A percentile compares a stretch with the other conserved stretches of the same genome.
These are phyloP conservation scores for Chaetura pelagica DNA, from an alignment of 2,113 vertebrate genomes.

Conservation along the genomic window DNA sequence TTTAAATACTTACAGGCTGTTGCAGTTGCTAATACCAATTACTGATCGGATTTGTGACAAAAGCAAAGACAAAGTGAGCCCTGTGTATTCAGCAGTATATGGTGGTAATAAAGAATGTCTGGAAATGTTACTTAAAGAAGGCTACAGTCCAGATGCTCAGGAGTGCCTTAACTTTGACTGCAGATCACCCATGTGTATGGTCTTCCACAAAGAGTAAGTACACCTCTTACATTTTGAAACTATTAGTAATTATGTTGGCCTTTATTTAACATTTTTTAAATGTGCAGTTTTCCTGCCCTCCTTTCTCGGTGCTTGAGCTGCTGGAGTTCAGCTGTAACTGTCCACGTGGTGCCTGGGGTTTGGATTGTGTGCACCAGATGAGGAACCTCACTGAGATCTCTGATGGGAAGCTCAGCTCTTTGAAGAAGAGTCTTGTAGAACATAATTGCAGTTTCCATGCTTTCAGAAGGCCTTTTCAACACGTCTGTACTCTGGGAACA, in stretches of 20 bases:
- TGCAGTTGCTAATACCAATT: conserved; percentile 78
- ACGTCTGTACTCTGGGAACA: not conserved
- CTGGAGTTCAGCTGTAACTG: not conserved
- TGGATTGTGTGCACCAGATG: not conserved
- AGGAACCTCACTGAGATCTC: not conserved
- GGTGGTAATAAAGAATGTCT: conserved; percentile 75
- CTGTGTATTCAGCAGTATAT: conserved; percentile 87
- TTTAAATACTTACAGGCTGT: conserved; percentile 76
- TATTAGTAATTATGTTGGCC: not conserved
- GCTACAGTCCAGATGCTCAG: conserved; percentile 91
- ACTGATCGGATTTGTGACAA: conserved; percentile 81
- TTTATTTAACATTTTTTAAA: not conserved
- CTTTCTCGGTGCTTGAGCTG: not conserved
- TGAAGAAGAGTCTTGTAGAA: not conserved
- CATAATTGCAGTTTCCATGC: not conserved
- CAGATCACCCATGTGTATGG: conserved; percentile 83
- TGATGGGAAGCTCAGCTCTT: not conserved
- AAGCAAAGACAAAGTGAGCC: conserved; percentile 85
- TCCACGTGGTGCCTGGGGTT: not conserved
- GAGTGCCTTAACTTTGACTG: conserved; percentile 77
- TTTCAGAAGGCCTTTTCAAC: not conserved
- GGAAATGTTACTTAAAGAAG: conserved; percentile 79
- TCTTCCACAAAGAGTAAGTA: conserved; percentile 77
- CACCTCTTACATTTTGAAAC: not conserved
- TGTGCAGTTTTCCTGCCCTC: accelerated